These are phyloP conservation scores for Hipparchia semele DNA, from an alignment of 2,888 invertebrate species.

Conservation along the genomic window DNA sequence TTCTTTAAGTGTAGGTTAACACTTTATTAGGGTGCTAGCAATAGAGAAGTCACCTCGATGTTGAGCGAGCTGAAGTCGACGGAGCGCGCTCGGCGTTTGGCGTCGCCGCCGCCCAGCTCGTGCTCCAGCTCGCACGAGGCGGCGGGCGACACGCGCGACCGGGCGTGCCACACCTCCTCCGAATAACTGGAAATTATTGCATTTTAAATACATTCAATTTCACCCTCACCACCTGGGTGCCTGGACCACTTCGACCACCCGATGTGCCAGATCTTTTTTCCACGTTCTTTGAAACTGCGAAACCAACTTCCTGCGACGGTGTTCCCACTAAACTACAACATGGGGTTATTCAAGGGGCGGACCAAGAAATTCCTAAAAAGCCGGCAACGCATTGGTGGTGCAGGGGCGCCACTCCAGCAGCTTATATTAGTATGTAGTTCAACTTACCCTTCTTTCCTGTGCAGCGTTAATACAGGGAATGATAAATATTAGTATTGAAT, in stretches of 20 bases:
- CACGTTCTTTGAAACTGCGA: too few relatives aligned
- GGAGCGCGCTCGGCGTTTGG: constrained; percentile 54
- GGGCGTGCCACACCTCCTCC: constrained; percentile 72
- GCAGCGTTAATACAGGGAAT: not conserved
- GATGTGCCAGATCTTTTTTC: too few relatives aligned
- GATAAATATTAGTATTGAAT: not conserved
- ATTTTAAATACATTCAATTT: not conserved
- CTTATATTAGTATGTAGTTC: not conserved
- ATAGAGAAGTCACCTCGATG: constrained; percentile 48
- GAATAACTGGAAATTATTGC: constrained; percentile 58
- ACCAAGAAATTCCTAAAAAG: too few relatives aligned
- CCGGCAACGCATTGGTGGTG: too few relatives aligned
- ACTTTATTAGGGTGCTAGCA: too few relatives aligned
- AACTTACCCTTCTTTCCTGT: constrained; percentile 12
- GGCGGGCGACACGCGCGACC: constrained; percentile 57
- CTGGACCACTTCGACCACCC: too few relatives aligned
- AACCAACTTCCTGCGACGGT: too few relatives aligned
- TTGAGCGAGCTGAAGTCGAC: constrained; percentile 62
- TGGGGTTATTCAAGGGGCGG: too few relatives aligned
- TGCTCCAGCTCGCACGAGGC: constrained; percentile 57
- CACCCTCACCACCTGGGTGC: too few relatives aligned
- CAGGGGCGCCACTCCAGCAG: too few relatives aligned
- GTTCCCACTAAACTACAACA: too few relatives aligned
- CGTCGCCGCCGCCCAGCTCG: constrained; percentile 57
- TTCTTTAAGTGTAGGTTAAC: too few relatives aligned